These are phyloP conservation scores for Clunio marinus DNA, from an alignment of 2,888 invertebrate species.

Conservation along the genomic window DNA sequence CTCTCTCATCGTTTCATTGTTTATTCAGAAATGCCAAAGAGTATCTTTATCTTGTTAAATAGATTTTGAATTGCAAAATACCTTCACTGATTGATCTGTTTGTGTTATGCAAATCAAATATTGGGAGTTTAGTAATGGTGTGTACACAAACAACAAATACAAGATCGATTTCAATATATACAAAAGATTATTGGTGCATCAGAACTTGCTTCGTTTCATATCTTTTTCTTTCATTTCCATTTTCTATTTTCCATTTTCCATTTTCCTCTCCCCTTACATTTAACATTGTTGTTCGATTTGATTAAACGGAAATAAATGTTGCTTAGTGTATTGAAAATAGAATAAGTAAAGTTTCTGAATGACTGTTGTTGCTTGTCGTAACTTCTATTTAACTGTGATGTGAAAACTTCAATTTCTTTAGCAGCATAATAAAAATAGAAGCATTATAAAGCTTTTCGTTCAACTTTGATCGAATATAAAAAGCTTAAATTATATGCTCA, in stretches of 20 bases:
- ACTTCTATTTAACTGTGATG: too few relatives aligned
- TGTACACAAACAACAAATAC: neutral
- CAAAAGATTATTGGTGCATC: neutral
- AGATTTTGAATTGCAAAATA: slow-evolving; percentile 20
- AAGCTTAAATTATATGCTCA: too few relatives aligned
- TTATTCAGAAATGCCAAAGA: neutral
- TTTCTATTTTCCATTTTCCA: neutral
- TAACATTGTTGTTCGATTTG: too few relatives aligned
- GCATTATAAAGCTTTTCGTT: too few relatives aligned
- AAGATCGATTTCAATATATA: slow-evolving; percentile 1
- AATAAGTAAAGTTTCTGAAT: too few relatives aligned
- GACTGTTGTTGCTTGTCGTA: too few relatives aligned
- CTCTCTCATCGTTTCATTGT: neutral
- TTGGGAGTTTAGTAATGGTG: neutral
- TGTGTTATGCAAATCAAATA: slow-evolving; percentile 20
- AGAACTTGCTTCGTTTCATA: slow-evolving; percentile 2
- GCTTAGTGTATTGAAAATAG: too few relatives aligned
- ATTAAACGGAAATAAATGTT: too few relatives aligned
- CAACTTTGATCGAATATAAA: neutral
- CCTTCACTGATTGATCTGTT: slow-evolving; percentile 22
- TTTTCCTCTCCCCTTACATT: neutral
- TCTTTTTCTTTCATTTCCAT: neutral
- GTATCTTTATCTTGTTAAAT: neutral
- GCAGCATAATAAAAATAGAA: too few relatives aligned
- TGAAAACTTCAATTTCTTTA: too few relatives aligned